Percentiles rank a stretch among this genome's conserved stretches.
These are phyloP conservation scores for Varecia variegata DNA, from an alignment of 2,797 vertebrate genomes.

Conservation along the genomic window DNA sequence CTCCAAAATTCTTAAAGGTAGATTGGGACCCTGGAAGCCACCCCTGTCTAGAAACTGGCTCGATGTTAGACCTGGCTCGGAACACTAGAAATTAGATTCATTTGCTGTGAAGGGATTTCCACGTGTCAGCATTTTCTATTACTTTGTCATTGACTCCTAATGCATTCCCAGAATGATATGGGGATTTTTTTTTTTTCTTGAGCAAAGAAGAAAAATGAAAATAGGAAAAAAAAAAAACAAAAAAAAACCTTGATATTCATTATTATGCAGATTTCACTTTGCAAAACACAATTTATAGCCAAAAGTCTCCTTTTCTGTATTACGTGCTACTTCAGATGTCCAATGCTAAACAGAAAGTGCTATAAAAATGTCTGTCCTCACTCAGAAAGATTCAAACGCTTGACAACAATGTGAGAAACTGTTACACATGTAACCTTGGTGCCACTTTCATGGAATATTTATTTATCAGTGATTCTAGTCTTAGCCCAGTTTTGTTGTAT, in stretches of 20 bases:
- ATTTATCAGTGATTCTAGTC: constrained; percentile 73
- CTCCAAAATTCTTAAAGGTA: neutral
- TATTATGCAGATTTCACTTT: constrained; percentile 84
- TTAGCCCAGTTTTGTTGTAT: constrained; percentile 57
- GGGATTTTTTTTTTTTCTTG: constrained; percentile 68
- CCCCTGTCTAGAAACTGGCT: constrained; percentile 62
- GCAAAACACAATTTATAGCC: constrained; percentile 85
- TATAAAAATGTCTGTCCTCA: constrained; percentile 85
- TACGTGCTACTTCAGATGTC: constrained; percentile 82
- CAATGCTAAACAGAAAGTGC: constrained; percentile 82
- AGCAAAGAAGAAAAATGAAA: constrained; percentile 84
- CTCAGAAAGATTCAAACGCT: constrained; percentile 83
- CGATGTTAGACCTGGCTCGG: constrained; percentile 69
- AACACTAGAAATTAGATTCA: constrained; percentile 69
- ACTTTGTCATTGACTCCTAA: constrained; percentile 86
- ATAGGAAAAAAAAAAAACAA: constrained; percentile 39
- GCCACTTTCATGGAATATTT: constrained; percentile 80
- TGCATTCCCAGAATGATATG: constrained; percentile 81
- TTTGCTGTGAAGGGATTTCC: constrained; percentile 80
- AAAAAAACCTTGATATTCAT: constrained; percentile 70
- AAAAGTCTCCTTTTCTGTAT: constrained; percentile 78
- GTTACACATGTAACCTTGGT: constrained; percentile 84
- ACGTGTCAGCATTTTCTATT: constrained; percentile 84
- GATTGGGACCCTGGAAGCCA: neutral
- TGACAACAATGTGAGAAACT: constrained; percentile 84